Evolutionary conservation across 2,797 vertebrate genomes (phyloP).

Genomic region (Cirrhinus molitorella): DNA sequence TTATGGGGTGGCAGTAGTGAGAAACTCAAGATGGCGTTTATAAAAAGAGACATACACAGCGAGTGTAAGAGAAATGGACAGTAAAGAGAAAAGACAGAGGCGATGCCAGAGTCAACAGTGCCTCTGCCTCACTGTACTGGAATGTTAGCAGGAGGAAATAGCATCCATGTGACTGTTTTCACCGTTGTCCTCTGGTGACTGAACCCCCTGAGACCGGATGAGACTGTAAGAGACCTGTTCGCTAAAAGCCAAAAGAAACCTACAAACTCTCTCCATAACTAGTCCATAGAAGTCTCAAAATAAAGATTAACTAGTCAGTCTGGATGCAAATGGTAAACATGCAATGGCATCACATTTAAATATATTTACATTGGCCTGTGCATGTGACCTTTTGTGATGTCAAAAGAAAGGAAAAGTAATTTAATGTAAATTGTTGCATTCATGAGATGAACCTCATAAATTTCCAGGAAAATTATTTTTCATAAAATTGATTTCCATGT

Average conservation of each 20-base stretch:
- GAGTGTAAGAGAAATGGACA: conserved; percentile 13
- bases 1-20: not conserved
- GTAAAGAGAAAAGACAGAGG: conserved; percentile 13
- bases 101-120: conserved; percentile 64
- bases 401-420: no score
- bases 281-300: not conserved
- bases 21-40: conserved; percentile 10
- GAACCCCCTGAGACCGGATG: conserved; percentile 4
- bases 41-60: conserved; percentile 27
- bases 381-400: not conserved
- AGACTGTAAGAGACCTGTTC: conserved; percentile 21
- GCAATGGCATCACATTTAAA: not conserved
- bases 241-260: conserved; percentile 40
- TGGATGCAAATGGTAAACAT: no score
- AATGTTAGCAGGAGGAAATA: conserved; percentile 61
- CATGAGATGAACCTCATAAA: not conserved
- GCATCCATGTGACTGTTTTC: conserved; percentile 47
- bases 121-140: conserved; percentile 57
- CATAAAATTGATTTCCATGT: not conserved
- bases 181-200: conserved; percentile 14
- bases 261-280: not conserved
- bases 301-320: no score
- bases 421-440: not conserved
- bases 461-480: not conserved
- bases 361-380: not conserved